Base-by-base conservation (phyloP, 2,113 vertebrate species). In the Heteronetta atricapilla region DNA sequence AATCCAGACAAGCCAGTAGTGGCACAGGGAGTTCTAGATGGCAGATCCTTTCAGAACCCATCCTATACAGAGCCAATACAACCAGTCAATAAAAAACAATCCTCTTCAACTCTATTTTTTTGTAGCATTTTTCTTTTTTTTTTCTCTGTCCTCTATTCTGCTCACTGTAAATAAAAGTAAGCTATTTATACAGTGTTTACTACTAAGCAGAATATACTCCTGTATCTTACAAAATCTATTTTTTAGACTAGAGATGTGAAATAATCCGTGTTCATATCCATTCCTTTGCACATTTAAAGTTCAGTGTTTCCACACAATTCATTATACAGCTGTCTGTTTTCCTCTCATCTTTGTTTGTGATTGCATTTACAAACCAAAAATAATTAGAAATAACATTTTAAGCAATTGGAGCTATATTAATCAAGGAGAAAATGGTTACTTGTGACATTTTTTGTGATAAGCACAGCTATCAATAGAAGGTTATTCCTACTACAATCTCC, bases 301-400 rank as follows among this genome's bases (percentile, higher is more conserved):
- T 96, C 77, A 94, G 82, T 79, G 86, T 96, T 97, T 95, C 95
- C 90, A 93, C 94, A 67, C 77, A 95, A 85, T 96, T 96, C 85
- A 95, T 97, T 97, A 96, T 97, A 81, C 75, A 72, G 22, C 92
- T 97, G 88, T 73, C 76, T 94, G 81, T 72, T 94, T 96, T 92
- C 34, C 42, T 89, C 79, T 95, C 70, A 94, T 93, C 89, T 89
- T 97, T 96, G 95, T 97, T 97, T 97, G 93, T 89, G 92, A 95
- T 96, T 96, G 55, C 89, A 95, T 91, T 97, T 97, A 92, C 91
- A 96, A 96, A 78, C 72, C 85, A 96, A 81, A 92, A 96, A 96
- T 97, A 97, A 97, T 98, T 98, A 97, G 93, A 95, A 97, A 97
- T 97, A 93, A 94, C 97, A 97, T 97, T 95, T 96, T 93, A 97